Evolutionary conservation across 2,797 vertebrate genomes (phyloP).

Genomic region (Galago senegalensis): DNA sequence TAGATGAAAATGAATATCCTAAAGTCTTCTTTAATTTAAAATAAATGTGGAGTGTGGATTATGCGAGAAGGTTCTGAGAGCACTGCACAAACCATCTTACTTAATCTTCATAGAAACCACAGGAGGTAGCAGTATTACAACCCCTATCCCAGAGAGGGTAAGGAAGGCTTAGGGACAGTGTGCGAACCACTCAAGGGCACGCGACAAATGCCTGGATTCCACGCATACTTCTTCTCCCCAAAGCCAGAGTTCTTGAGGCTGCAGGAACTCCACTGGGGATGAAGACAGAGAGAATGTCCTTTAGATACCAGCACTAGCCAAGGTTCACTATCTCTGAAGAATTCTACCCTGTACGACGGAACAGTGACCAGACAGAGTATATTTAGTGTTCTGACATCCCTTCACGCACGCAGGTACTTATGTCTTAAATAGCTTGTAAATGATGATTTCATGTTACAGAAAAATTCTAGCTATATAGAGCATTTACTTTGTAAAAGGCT

Average conservation of each 20-base stretch:
- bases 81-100: neutral
- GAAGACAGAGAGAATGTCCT: no score
- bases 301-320: fast-evolving
- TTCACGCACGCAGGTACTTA: neutral
- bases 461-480: neutral
- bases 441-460: neutral
- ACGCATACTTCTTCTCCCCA: neutral
- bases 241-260: neutral
- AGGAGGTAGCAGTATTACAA: fast-evolving
- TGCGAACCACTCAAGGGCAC: fast-evolving
- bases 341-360: neutral
- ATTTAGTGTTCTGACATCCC: neutral
- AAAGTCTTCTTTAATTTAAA: neutral
- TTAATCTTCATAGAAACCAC: neutral
- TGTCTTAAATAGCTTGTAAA: neutral
- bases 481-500: neutral
- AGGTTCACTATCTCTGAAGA: neutral
- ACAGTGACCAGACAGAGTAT: neutral
- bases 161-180: neutral
- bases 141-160: neutral
- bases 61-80: neutral
- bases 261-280: neutral
- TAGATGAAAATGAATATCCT: neutral
- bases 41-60: neutral
- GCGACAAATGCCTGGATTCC: neutral